Evolutionary conservation across 2,888 invertebrate genomes (phyloP), one percentile per base, ranked within the genome.

Genomic region (Hemaris fuciformis): DNA sequence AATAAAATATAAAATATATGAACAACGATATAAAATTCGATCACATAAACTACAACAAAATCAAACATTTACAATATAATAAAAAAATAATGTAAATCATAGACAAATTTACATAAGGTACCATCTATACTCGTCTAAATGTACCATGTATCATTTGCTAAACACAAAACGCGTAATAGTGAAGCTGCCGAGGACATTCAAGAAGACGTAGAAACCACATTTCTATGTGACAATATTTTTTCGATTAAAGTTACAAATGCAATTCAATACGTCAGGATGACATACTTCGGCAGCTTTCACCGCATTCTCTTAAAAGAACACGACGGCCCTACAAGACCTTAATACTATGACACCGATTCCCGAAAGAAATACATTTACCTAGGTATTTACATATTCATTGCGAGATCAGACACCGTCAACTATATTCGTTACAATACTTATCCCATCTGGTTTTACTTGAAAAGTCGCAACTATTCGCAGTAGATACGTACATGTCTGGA

Each of bases 401-500:
- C 48, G 48, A 53, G 27, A 53, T 48, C 48, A 53, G 27, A 27
- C 22, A 46, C 46, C 18, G 31, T 20, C 31, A 31, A 15, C 27
- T 27, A 48, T 18, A 43, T 43, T n/a, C n/a, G n/a, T n/a, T n/a
- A n/a, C n/a, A n/a, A n/a, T n/a, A n/a, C n/a, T n/a, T n/a, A n/a
- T n/a, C n/a, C n/a, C n/a, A n/a, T n/a, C n/a, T n/a, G n/a, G n/a
- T n/a, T n/a, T n/a, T n/a, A n/a, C n/a, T n/a, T n/a, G n/a, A n/a
- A n/a, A n/a, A n/a, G n/a, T n/a, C n/a, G n/a, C n/a, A n/a, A n/a
- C n/a, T n/a, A 2, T n/a, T 1, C n/a, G n/a, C 1, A 31, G 38
- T 34, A 43, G n/a, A n/a, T 15, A 13, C 64, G 71, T 38, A 88
- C 88, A 69, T 84, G 84, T 15, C 72, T 71, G 0, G 76, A 56